Percentiles rank a stretch among this genome's conserved stretches.
Evolutionary conservation across 2,797 vertebrate species (phyloP).

Genomic region (Mus spretus): DNA sequence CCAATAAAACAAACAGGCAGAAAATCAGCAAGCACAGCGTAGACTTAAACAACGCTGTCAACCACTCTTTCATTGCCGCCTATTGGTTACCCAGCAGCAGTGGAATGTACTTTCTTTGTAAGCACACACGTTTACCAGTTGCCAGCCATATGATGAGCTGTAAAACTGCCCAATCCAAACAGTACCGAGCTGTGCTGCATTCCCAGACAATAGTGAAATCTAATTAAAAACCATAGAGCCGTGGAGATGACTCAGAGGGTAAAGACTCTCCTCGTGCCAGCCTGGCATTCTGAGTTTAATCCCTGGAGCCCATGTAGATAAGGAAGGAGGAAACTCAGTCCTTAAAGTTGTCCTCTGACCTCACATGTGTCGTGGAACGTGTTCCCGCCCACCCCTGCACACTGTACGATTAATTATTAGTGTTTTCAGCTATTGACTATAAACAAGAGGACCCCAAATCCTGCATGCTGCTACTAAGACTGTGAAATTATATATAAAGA

Average conservation of each 20-base stretch:
- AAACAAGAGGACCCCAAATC: background rate
- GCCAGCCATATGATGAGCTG: background rate
- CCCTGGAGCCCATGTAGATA: background rate
- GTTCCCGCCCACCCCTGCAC: no score
- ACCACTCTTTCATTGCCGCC: background rate
- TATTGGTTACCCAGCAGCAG: background rate
- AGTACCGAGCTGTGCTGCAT: background rate
- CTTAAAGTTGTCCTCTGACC: background rate
- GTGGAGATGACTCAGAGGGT: background rate
- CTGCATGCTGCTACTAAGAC: background rate
- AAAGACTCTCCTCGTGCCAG: no score
- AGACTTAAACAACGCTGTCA: background rate
- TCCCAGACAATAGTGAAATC: background rate
- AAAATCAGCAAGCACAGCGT: background rate
- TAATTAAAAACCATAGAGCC: background rate
- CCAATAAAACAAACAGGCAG: background rate
- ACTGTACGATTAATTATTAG: background rate
- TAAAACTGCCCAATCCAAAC: background rate
- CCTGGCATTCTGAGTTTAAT: background rate
- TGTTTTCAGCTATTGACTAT: background rate
- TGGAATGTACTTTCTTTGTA: background rate
- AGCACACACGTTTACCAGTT: background rate
- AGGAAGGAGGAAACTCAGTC: background rate
- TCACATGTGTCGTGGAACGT: background rate
- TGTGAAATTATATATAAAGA: background rate